Evolutionary conservation across 2,113 vertebrate genomes (phyloP).

Genomic region (Romanogobio albipinnatus): DNA sequence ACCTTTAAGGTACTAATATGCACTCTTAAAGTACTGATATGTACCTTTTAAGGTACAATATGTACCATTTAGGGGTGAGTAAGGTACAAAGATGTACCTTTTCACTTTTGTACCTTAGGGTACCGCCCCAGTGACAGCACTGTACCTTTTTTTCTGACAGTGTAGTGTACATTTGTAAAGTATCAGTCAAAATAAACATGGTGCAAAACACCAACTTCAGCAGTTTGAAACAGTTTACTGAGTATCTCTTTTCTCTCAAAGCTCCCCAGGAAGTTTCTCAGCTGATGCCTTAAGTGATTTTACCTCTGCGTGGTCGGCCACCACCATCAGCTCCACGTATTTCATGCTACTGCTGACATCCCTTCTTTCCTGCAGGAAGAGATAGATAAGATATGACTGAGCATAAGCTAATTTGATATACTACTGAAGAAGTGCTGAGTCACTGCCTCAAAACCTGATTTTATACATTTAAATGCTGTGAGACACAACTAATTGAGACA

Average conservation of each 20-base stretch:
- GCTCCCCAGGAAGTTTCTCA: not conserved
- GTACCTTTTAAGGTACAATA: no score
- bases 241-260: not conserved
- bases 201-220: no score
- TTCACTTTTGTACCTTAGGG: no score
- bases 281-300: constrained; percentile 54
- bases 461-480: not conserved
- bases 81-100: no score
- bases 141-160: no score
- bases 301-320: constrained; percentile 95
- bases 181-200: no score
- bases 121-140: no score
- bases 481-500: not conserved
- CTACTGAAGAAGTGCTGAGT: not conserved
- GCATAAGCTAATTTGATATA: not conserved
- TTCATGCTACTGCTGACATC: constrained; percentile 83
- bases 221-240: no score
- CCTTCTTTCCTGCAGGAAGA: constrained; percentile 79
- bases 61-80: no score
- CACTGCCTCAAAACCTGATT: not conserved
- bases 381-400: not conserved
- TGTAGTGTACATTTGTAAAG: no score
- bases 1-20: no score
- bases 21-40: no score
- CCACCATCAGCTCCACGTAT: constrained; percentile 93